Evolutionary conservation across 2,113 vertebrate species (phyloP), one percentile per base, ranked within the genome.

Genomic region (Meles meles): DNA sequence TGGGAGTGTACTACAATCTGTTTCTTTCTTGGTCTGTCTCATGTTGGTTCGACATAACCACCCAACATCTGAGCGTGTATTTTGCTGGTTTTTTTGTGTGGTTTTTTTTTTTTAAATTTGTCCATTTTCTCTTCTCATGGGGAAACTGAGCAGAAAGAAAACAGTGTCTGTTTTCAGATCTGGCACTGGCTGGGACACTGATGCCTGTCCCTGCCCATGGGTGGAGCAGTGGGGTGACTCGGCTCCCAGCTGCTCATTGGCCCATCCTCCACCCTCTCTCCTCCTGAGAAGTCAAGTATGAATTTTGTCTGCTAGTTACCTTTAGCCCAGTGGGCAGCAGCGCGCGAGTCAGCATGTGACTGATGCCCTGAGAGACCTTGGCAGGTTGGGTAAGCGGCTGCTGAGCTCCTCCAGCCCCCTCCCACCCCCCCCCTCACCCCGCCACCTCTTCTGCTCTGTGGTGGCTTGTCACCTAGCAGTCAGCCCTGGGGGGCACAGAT

Each of bases 321-420:
- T 99, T 99, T 99, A 98, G 97, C 99, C 99, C 98, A 98, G 93
- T 99, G 98, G 99, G 98, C 98, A 98, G 97, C 95, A 94, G 93
- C 85, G 17, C 74, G 72, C 97, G 80, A 1, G 86, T 57, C 44
- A 88, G 80, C 99, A 99, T 98, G 98, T 99, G 99, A 99, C 97
- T 90, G 7, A 29, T 74, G 98, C 98, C 98, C 98, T 85, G 1
- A 91, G 98, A 97, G 99, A 99, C 98, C 98, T 99, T 99, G 98
- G 98, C 98, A 96, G 95, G 21, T n/a, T 39, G 72, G 97, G 85
- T 80, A 94, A 96, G 97, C 93, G 25, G 90, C 97, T 93, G 98
- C 97, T 98, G 97, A 98, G 98, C 97, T 95, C 55, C 18, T 44
- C 55, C 17, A 23, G 25, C 57, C 82, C 57, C 59, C 7, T 0